Evolutionary conservation across 2,113 vertebrate genomes (phyloP).

Genomic region (Carassius auratus): DNA sequence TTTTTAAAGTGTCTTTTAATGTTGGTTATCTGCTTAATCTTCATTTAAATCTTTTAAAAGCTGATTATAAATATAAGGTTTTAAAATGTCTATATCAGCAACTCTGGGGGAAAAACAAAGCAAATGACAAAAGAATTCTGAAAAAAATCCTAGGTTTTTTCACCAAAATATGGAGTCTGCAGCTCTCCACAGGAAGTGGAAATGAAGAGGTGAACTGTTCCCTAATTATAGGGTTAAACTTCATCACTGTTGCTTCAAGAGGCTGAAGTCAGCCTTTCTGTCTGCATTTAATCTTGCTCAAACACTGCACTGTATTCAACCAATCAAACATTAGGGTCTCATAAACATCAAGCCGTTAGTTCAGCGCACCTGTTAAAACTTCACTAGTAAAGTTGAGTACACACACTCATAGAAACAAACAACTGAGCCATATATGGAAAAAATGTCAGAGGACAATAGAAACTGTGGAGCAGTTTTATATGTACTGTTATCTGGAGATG

Average conservation of each 20-base stretch:
- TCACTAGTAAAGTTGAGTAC: neutral
- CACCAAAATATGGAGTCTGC: neutral
- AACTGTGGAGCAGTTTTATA: slow-evolving; percentile 24
- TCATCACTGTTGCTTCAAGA: neutral
- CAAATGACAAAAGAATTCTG: neutral
- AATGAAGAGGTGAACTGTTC: neutral
- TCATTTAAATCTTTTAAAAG: neutral
- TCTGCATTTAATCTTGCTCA: slow-evolving; percentile 17
- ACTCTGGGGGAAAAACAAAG: neutral
- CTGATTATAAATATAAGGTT: neutral
- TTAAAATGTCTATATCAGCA: neutral
- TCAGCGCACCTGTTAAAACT: slow-evolving; percentile 13
- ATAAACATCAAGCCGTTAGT: neutral
- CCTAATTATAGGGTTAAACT: neutral
- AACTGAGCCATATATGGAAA: neutral
- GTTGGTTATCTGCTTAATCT: neutral
- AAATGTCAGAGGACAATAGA: slow-evolving; percentile 54
- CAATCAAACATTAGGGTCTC: neutral
- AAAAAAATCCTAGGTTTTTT: neutral
- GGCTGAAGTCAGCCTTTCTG: slow-evolving; percentile 19
- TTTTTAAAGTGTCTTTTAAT: neutral
- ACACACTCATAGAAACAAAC: slow-evolving; percentile 4
- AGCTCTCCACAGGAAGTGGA: neutral
- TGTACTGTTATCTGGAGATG: slow-evolving; percentile 44
- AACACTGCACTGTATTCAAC: slow-evolving; percentile 20